Conservation (phyloP, 2,888 invertebrate genomes). For the Leptarthrus brevirostris region DNA sequence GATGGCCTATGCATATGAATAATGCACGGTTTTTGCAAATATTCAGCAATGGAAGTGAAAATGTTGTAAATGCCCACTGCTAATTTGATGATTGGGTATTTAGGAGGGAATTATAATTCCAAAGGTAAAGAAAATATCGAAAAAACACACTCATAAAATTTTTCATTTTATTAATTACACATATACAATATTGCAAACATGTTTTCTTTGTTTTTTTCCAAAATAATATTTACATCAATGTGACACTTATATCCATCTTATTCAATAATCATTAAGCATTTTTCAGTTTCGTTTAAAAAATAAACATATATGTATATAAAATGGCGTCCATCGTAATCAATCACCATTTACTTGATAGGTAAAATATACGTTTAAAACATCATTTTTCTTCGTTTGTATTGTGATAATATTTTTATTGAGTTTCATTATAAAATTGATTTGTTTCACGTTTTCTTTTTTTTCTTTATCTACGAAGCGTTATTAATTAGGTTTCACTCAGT, state of each 20-base stretch:
- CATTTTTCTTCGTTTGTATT: constrained; percentile 6
- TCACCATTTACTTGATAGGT: constrained; percentile 41
- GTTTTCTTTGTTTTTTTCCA: constrained; percentile 52
- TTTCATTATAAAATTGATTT: constrained; percentile 44
- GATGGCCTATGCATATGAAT: no score
- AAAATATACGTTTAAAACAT: constrained; percentile 42
- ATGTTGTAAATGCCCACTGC: no score
- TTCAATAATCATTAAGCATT: constrained; percentile 47
- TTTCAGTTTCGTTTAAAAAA: constrained; percentile 35
- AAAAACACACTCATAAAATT: neutral
- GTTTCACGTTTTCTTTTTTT: constrained; percentile 2
- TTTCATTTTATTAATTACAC: constrained; percentile 47
- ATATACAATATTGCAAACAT: constrained; percentile 46
- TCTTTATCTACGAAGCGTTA: constrained; percentile 47
- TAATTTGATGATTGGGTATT: no score
- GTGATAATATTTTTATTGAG: constrained; percentile 9
- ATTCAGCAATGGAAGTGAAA: no score
- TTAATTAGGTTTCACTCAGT: constrained; percentile 37
- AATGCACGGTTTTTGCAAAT: no score
- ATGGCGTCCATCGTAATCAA: constrained; percentile 33
- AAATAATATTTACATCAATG: constrained; percentile 58
- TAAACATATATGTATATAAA: constrained; percentile 40
- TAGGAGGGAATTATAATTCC: no score
- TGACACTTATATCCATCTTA: constrained; percentile 55
- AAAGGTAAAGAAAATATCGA: no score